Evolutionary conservation across 53 echinoderm and acorn worm genomes (phyloP), one percentile per base, ranked within the genome.

Genomic region (Glandiceps talaboti): DNA sequence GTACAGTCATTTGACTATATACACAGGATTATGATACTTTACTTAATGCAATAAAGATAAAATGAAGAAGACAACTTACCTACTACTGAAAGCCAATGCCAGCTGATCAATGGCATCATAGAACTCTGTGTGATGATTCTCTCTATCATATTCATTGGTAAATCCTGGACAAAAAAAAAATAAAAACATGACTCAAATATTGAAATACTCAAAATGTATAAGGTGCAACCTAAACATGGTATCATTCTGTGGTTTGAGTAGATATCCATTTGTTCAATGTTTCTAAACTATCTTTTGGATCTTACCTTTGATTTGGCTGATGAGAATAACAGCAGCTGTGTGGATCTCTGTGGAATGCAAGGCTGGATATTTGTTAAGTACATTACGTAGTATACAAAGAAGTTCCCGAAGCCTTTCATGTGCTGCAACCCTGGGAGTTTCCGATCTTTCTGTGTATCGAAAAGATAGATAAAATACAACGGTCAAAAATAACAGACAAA

Each of bases 31-130:
- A n/a, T n/a, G n/a, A n/a, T n/a, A n/a, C n/a, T n/a, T n/a, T n/a
- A n/a, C n/a, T n/a, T n/a, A n/a, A n/a, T n/a, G n/a, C n/a, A n/a
- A n/a, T n/a, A n/a, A n/a, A n/a, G n/a, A n/a, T n/a, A n/a, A n/a
- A n/a, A n/a, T n/a, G n/a, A n/a, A n/a, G n/a, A n/a, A n/a, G n/a
- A n/a, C n/a, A n/a, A n/a, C n/a, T n/a, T n/a, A 89, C 89, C 89
- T 89, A 83, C 86, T 94, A 30, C 99, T 94, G 83, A 99, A 99
- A 1, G 99, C 89, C 27, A 88, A 84, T 26, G 99, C 99, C 79
- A 99, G 79, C 33, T 94, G 91, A 80, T 99, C 99, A 78, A 99
- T 86, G 30, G 94, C 91, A 80, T 99, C 94, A 86, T 84, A 89
- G 25, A 92, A 85, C 29, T 73, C 72, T 0, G 79, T 81, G 77